Evolutionary conservation across 1,140 invertebrate species (phyloP).

Genomic region (Dendroctonus ponderosae): DNA sequence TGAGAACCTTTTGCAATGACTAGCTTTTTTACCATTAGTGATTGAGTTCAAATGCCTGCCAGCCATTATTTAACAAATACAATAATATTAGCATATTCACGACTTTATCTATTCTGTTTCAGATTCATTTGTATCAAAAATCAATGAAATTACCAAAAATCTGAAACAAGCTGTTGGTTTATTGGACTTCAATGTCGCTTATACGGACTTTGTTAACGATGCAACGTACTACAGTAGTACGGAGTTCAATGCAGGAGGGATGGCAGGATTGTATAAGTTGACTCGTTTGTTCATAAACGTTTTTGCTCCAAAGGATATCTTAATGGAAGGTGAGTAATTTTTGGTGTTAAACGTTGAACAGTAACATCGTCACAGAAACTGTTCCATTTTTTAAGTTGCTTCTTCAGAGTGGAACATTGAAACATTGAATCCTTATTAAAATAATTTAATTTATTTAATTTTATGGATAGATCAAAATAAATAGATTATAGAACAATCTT

Average conservation of each 20-base stretch:
- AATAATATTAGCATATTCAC: not conserved
- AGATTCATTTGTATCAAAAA: conserved; percentile 44
- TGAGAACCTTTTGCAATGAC: not conserved
- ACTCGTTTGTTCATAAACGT: conserved; percentile 59
- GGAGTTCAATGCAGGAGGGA: conserved; percentile 57
- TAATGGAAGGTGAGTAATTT: conserved; percentile 55
- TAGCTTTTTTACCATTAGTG: not conserved
- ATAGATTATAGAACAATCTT: too few relatives aligned
- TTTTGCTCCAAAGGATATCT: conserved; percentile 53
- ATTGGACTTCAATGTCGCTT: conserved; percentile 52
- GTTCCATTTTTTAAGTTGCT: too few relatives aligned
- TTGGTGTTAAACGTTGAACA: too few relatives aligned
- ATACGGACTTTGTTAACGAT: conserved; percentile 50
- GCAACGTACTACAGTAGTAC: conserved; percentile 46
- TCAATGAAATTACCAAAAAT: conserved; percentile 51
- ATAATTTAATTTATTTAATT: too few relatives aligned
- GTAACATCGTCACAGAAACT: too few relatives aligned
- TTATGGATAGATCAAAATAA: too few relatives aligned
- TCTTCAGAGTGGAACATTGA: too few relatives aligned
- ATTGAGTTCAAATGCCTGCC: not conserved
- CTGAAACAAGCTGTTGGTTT: conserved; percentile 52
- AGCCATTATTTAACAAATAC: not conserved
- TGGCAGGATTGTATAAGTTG: conserved; percentile 61
- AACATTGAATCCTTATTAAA: too few relatives aligned
- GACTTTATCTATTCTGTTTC: not conserved